phyloP scores from a whole-genome alignment of 2,113 vertebrate genomes.

The Odontophorus gujanensis region DNA sequence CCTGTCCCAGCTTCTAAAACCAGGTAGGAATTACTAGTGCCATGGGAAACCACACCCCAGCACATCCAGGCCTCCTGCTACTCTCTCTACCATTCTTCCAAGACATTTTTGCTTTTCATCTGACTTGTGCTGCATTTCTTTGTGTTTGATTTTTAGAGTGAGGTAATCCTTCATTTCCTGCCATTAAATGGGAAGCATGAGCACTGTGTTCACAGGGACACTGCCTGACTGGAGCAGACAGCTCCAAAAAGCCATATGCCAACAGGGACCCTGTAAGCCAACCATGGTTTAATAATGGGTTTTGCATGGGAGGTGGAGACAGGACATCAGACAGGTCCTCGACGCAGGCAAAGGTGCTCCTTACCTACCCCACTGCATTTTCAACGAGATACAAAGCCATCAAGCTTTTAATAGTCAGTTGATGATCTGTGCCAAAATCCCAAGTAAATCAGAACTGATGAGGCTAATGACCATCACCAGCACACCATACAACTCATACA shows the following conservation, averaged over 20 bases:
- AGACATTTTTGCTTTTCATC: conserved; percentile 32
- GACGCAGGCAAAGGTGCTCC: not conserved
- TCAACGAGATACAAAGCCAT: not conserved
- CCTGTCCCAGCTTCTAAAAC: not conserved
- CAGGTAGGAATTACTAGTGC: conserved; percentile 12
- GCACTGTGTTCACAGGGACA: not conserved
- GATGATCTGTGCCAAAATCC: not conserved
- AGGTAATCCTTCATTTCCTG: conserved; percentile 80
- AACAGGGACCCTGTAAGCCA: not conserved
- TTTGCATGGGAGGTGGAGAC: accelerated
- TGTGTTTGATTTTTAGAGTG: conserved; percentile 40
- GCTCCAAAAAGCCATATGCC: conserved; percentile 13
- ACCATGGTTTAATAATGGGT: not conserved
- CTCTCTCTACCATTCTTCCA: not conserved
- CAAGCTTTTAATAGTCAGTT: not conserved
- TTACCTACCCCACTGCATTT: not conserved
- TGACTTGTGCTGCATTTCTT: not conserved
- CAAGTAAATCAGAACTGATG: not conserved
- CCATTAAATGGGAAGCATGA: conserved; percentile 70
- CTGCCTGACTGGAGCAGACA: not conserved
- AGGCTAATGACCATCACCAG: not conserved
- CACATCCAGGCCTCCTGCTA: not conserved
- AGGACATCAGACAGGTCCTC: not conserved
- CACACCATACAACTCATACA: not conserved
- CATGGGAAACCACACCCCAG: not conserved